These are phyloP conservation scores for Drosophila robusta DNA, from an alignment of 2,888 invertebrate species.

Conservation along the genomic window DNA sequence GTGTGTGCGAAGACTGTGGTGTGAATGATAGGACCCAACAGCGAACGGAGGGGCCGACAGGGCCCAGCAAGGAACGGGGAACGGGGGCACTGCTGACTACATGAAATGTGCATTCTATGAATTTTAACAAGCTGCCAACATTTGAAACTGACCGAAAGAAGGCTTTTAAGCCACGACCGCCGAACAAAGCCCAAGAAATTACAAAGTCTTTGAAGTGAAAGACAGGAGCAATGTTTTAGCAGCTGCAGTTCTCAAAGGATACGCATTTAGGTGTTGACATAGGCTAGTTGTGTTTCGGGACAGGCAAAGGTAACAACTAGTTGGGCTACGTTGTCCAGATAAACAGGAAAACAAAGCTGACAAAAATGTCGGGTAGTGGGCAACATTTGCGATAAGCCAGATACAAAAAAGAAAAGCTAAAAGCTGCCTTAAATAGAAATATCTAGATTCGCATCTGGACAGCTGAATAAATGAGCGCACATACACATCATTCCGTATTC, in stretches of 20 bases:
- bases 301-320: background rate
- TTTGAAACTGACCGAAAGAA: constrained; percentile 9
- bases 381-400: too few relatives aligned
- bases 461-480: too few relatives aligned
- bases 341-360: background rate
- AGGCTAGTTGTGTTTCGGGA: too few relatives aligned
- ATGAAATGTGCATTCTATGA: constrained; percentile 68
- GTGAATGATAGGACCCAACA: constrained; percentile 20
- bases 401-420: too few relatives aligned
- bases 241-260: background rate
- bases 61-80: constrained; percentile 6
- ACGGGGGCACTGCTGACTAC: constrained; percentile 57
- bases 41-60: background rate
- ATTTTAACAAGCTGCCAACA: constrained; percentile 51
- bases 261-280: background rate
- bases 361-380: too few relatives aligned
- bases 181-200: constrained; percentile 8
- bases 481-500: too few relatives aligned
- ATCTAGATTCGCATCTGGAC: too few relatives aligned
- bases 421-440: too few relatives aligned
- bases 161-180: constrained; percentile 15
- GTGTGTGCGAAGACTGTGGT: constrained; percentile 20
- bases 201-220: background rate
- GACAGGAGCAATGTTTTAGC: background rate
- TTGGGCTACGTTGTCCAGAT: background rate